Evolutionary conservation across 2,888 invertebrate genomes (phyloP).

Genomic region (Drepanosiphum platanoidis): DNA sequence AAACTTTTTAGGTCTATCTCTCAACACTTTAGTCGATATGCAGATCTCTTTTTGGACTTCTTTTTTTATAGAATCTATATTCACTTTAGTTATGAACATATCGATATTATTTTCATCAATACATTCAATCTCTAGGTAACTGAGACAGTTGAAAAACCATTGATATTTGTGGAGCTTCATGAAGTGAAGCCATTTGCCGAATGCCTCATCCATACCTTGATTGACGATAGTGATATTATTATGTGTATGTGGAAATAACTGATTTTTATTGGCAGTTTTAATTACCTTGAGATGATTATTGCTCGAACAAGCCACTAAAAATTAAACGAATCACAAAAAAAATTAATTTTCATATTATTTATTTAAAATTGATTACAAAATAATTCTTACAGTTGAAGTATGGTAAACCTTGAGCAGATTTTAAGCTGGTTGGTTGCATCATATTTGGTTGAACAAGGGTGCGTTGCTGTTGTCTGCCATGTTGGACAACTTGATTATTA

Average conservation of each 20-base stretch:
- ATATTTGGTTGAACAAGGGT: conserved; percentile 5
- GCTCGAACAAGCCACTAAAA: conserved; percentile 37
- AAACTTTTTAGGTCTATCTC: not conserved
- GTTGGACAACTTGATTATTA: not conserved
- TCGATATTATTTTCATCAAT: conserved; percentile 45
- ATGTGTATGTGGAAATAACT: not conserved
- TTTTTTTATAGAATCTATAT: conserved; percentile 26
- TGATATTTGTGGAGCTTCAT: conserved; percentile 42
- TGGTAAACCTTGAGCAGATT: not conserved
- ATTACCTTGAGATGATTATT: not conserved
- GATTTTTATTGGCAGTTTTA: not conserved
- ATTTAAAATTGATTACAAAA: no score
- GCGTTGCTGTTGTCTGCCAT: no score
- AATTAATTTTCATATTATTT: not conserved
- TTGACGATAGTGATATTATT: not conserved
- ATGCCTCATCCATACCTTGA: conserved; percentile 37
- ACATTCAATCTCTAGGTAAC: conserved; percentile 37
- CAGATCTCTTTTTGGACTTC: conserved; percentile 43
- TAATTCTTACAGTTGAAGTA: conserved; percentile 1
- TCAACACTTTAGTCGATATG: conserved; percentile 1
- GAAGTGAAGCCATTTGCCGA: conserved; percentile 32
- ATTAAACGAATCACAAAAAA: not conserved
- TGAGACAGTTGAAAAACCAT: conserved; percentile 36
- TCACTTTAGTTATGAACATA: conserved; percentile 31
- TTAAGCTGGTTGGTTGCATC: not conserved